Base-by-base conservation (phyloP, 1,140 invertebrate genomes). In the Potamilus streckersoni region DNA sequence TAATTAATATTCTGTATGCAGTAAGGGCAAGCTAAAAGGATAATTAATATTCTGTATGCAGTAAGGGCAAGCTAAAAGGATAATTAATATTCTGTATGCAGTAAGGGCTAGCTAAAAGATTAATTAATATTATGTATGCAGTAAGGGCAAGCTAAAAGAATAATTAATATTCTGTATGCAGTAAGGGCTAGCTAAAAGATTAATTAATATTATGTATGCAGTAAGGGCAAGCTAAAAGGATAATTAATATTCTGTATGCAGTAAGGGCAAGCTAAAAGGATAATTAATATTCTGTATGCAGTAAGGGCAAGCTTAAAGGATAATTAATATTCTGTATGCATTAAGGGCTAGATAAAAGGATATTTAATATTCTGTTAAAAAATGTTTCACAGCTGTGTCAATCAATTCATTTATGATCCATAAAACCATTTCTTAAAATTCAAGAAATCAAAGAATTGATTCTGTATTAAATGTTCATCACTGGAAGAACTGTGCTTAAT, bases 341-440 rank as follows among this genome's bases (percentile, higher is more conserved):
- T 96, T 98, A 79, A 99, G 88, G 19, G 98, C 97, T 86, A 99
- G 90, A 95, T 97, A 83, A 80, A 87, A 84, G 69, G 67, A 56
- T 13, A 49, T 11, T 49, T 49, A 11, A 49, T 49, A 11, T 49
- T 49, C 38, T 49, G 11, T 49, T 11, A 49, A 4, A 49, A 49
- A 49, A 49, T 31, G 38, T 49, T 49, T 49, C 38, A 49, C 11
- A 11, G 38, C 6, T 8, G 38, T 49, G 38, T 11, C 38, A 49
- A 1, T 49, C 6, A 49, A 8, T 49, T 49, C 38, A 49, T 11
- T 49, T 49, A 49, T 0, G 38, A 49, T 49, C 38, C 6, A 49
- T 49, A 49, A 6, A 49, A 49, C 38, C 38, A 49, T 49, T 49
- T 49, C 38, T 8, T 49, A 49, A 49, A 49, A 49, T 49, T 49